Base-by-base conservation (phyloP, 92 coral and sea anemone genomes). In the Zoanthus sociatus region DNA sequence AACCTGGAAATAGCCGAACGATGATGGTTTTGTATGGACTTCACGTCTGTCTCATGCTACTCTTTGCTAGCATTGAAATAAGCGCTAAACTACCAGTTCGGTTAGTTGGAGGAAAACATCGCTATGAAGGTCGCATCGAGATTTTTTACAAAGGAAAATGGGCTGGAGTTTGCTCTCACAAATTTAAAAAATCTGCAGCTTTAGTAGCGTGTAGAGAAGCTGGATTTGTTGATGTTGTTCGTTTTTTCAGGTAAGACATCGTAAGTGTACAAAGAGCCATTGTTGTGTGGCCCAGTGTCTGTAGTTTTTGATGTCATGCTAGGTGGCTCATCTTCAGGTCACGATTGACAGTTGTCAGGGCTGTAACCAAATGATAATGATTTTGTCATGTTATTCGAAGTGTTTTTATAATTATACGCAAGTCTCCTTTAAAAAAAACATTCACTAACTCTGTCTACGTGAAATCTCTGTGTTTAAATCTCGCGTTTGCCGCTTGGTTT, bases 191-290 rank as follows among this genome's bases (percentile, higher is more conserved):
- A 70, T 55, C 87, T 6, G 92, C 83, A 0, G 92, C 86, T 54
- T 56, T 60, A 26, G 92, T 90, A 31, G 92, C 84, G 30, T 90
- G 92, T 8, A 55, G 86, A 71, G 86, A 84, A 48, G 77, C 86
- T 16, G 92, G 99, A 0, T 97, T 84, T 89, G 93, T 94, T 45
- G 96, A 85, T 76, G 90, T 91, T 32, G 83, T 89, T 72, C 95
- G 98, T 14, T 92, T 82, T 78, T 90, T 98, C 5, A 90, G 85
- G 85, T 81, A 37, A 37, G 42, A 37, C 42, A 26, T 26, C 26
- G 42, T 37, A 64, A 32, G 15, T 69, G 13, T 5, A 73, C 46
- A 81, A 81, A 9, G 74, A 9, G 50, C 74, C 85, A 64, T 81
- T 81, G 85, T 81, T 81, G 61, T 18, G 42, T 20, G 37, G 9